Conservation (phyloP, 1,140 invertebrate species). For the Planococcus citri region DNA sequence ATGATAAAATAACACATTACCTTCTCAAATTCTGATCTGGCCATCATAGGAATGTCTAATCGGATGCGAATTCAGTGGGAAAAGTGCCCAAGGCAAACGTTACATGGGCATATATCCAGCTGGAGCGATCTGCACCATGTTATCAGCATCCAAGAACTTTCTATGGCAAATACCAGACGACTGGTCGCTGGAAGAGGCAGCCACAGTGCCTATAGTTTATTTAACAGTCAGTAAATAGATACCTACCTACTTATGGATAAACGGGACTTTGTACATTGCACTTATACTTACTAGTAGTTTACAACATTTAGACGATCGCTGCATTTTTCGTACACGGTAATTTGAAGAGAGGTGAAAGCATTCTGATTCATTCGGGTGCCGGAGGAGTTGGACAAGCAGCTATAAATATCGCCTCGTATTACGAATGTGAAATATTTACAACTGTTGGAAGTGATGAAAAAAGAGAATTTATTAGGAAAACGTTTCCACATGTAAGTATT, state of each 20-base stretch:
- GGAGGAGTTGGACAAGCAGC: constrained; percentile 20
- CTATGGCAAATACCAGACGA: constrained; percentile 77
- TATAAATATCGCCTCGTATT: not conserved
- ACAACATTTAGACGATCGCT: constrained; percentile 7
- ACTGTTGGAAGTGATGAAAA: constrained; percentile 17
- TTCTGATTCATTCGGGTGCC: constrained; percentile 21
- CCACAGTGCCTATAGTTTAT: constrained; percentile 87
- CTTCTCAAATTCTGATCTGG: too few relatives aligned
- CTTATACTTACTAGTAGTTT: not conserved
- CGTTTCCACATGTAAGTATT: constrained; percentile 27
- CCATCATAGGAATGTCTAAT: constrained; percentile 51
- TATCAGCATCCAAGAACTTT: constrained; percentile 71
- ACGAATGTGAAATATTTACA: constrained; percentile 17
- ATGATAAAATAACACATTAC: too few relatives aligned
- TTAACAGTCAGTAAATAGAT: constrained; percentile 46
- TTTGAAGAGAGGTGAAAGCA: constrained; percentile 13
- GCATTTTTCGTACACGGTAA: constrained; percentile 22
- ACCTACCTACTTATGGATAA: not conserved
- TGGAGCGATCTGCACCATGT: constrained; percentile 75
- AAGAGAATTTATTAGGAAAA: constrained; percentile 16
- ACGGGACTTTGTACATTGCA: not conserved
- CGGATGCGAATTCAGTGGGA: constrained; percentile 85
- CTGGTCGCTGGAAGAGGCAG: constrained; percentile 85
- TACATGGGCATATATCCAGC: constrained; percentile 89
- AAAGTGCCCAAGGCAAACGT: constrained; percentile 53